phyloP scores from a whole-genome alignment of 2,113 vertebrate species.

The Periophthalmus modestus region DNA sequence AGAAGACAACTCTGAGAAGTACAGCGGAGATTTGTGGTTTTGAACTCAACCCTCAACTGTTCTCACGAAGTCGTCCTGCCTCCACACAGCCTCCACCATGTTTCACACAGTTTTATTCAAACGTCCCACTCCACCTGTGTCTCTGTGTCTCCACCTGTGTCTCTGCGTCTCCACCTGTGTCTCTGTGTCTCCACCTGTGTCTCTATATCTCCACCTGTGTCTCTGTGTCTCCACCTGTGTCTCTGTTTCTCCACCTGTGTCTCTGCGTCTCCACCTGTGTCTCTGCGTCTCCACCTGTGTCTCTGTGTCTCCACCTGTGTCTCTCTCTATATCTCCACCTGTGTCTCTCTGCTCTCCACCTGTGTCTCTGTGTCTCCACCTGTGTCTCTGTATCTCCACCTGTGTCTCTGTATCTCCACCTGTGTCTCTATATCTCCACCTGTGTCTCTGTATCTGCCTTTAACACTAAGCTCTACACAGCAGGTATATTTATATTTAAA shows the following conservation, averaged over 20 bases:
- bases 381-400: no score
- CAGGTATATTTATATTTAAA: slow-evolving; percentile 27
- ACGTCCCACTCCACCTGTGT: slow-evolving; percentile 26
- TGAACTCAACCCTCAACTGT: slow-evolving; percentile 19
- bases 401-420: no score
- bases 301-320: no score
- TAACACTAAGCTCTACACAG: slow-evolving; percentile 46
- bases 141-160: no score
- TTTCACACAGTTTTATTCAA: slow-evolving; percentile 30
- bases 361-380: no score
- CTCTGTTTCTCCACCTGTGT: not conserved
- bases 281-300: slow-evolving; percentile 9
- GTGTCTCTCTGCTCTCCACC: no score
- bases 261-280: slow-evolving; percentile 2
- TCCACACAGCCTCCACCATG: slow-evolving; percentile 39
- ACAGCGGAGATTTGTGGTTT: slow-evolving; percentile 17
- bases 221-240: not conserved
- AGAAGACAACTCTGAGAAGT: not conserved
- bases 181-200: not conserved
- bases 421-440: no score
- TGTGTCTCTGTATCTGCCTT: slow-evolving; percentile 9
- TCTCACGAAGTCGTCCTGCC: slow-evolving; percentile 40
- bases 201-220: not conserved
- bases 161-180: no score
- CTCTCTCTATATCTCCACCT: no score